phyloP scores from a whole-genome alignment of 2,888 invertebrate genomes.

The Ormyrus labotus region DNA sequence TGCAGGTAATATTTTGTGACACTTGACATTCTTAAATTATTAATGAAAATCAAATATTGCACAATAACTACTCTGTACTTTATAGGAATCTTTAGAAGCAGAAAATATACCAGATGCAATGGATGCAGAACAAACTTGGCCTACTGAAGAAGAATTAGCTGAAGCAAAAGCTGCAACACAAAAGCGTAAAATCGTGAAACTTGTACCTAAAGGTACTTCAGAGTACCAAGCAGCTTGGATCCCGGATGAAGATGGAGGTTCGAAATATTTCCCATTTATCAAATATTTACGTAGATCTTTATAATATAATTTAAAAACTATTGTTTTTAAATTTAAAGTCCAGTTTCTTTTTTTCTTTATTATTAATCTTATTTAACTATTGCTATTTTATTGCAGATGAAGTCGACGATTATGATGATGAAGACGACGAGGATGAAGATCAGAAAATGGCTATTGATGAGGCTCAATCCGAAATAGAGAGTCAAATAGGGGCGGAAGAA shows the following conservation, averaged over 20 bases:
- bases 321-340: no score
- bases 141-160: constrained; percentile 92
- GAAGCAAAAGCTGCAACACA: constrained; percentile 81
- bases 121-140: constrained; percentile 98
- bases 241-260: constrained; percentile 82
- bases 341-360: no score
- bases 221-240: constrained; percentile 98
- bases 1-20: constrained; percentile 76
- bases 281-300: constrained; percentile 5
- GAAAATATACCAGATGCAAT: constrained; percentile 92
- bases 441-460: constrained; percentile 71
- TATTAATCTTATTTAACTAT: constrained; percentile 3
- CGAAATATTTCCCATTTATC: constrained; percentile 32
- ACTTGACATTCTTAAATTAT: no score
- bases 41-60: no score
- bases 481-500: constrained; percentile 74
- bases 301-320: no score
- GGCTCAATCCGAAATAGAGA: constrained; percentile 66
- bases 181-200: constrained; percentile 84
- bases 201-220: constrained; percentile 96
- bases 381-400: constrained; percentile 43
- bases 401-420: constrained; percentile 76
- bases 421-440: constrained; percentile 77
- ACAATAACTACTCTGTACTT: background rate
- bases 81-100: constrained; percentile 82